A percentile compares a stretch with the other conserved stretches of the same genome.
These are phyloP conservation scores for Hemistola chrysoprasaria DNA, from an alignment of 2,888 invertebrate genomes.

Conservation along the genomic window DNA sequence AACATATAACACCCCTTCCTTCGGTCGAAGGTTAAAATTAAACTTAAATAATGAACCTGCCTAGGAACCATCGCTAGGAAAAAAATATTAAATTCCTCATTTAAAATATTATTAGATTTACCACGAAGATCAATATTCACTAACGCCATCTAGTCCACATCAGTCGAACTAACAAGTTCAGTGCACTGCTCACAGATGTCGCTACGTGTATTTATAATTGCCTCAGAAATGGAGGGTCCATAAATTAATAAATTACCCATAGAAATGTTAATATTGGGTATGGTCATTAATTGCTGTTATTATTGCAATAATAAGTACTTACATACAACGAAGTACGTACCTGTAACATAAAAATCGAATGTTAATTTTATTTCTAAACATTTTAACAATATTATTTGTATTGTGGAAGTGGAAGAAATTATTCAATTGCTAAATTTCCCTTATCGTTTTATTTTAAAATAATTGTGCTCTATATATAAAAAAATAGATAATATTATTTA, in stretches of 20 bases:
- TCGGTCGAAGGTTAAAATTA: no score
- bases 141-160: slow-evolving; percentile 49
- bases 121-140: slow-evolving; percentile 1
- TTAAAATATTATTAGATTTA: neutral
- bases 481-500: no score
- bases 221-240: slow-evolving; percentile 36
- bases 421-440: no score
- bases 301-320: slow-evolving; percentile 25
- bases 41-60: no score
- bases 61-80: no score
- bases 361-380: no score
- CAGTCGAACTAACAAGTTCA: slow-evolving; percentile 44
- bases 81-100: no score
- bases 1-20: no score
- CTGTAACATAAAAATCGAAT: slow-evolving; percentile 1
- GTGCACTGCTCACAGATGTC: slow-evolving; percentile 51
- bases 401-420: no score
- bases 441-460: no score
- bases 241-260: slow-evolving; percentile 36
- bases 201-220: slow-evolving; percentile 17
- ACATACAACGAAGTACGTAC: slow-evolving; percentile 35
- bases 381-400: no score
- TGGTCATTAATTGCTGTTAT: slow-evolving; percentile 16
- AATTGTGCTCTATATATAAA: no score
- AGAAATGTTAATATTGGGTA: slow-evolving; percentile 1